These are phyloP conservation scores for Psix sp. DNA, from an alignment of 1,140 invertebrate species.

Conservation along the genomic window DNA sequence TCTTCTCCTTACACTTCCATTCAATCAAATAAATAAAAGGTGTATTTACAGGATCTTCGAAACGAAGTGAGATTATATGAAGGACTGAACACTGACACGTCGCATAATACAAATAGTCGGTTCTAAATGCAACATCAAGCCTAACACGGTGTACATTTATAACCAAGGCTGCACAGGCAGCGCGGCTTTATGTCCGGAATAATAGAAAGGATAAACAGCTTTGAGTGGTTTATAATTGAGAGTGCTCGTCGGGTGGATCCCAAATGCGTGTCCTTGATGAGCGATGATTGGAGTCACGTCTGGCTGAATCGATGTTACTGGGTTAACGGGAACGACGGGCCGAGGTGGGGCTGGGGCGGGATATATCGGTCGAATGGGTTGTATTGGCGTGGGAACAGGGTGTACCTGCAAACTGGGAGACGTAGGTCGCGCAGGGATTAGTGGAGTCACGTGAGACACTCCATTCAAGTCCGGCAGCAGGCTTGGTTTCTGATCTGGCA, in stretches of 20 bases:
- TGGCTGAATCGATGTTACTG: conserved; percentile 57
- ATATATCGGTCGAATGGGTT: conserved; percentile 57
- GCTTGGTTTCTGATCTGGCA: conserved; percentile 54
- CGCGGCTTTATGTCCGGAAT: conserved; percentile 64
- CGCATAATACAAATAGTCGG: too few relatives aligned
- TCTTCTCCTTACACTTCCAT: not conserved
- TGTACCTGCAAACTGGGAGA: conserved; percentile 24
- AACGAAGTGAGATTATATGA: conserved; percentile 1
- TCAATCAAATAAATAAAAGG: conserved; percentile 63
- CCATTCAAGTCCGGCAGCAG: conserved; percentile 16
- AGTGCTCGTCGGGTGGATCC: conserved; percentile 64
- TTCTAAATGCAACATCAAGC: too few relatives aligned
- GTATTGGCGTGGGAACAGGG: conserved; percentile 55
- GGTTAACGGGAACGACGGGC: conserved; percentile 45
- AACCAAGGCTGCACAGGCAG: conserved; percentile 63
- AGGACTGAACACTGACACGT: too few relatives aligned
- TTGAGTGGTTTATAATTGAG: conserved; percentile 70
- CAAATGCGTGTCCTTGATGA: conserved; percentile 61
- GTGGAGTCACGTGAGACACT: conserved; percentile 26
- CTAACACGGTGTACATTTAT: too few relatives aligned
- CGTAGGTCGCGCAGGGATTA: conserved; percentile 42
- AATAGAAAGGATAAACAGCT: conserved; percentile 66
- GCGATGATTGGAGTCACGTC: conserved; percentile 45
- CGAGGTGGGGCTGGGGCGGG: conserved; percentile 45
- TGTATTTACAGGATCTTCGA: conserved; percentile 60